Percentiles rank a stretch among this genome's conserved stretches.
Evolutionary conservation across 2,113 vertebrate genomes (phyloP).

Genomic region (Spilogale gracilis): DNA sequence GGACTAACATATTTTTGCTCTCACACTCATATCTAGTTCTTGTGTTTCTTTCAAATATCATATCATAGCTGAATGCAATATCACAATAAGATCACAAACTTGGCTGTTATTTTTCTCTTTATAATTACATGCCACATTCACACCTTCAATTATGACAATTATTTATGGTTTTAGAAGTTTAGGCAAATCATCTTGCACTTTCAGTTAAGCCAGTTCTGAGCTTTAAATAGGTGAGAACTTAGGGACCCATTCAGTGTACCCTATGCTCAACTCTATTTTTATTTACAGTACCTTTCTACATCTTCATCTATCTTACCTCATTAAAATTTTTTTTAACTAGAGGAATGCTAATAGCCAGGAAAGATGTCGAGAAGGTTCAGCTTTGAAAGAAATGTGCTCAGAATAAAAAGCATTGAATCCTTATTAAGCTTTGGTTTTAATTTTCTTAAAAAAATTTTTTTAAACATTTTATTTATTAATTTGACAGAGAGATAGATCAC

Average conservation of each 20-base stretch:
- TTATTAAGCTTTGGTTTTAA: background rate
- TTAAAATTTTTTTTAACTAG: background rate
- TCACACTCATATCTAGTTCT: background rate
- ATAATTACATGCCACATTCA: constrained; percentile 4
- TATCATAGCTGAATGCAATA: background rate
- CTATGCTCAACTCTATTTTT: background rate
- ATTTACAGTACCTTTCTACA: background rate
- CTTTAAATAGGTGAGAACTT: background rate
- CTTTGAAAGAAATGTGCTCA: background rate
- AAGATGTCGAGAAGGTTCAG: background rate
- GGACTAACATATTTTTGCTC: background rate
- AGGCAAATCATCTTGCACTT: constrained; percentile 5
- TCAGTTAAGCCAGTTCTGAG: background rate
- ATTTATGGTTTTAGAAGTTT: constrained; percentile 15
- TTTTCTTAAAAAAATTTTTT: background rate
- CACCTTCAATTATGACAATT: background rate
- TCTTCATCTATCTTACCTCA: background rate
- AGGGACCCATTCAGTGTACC: background rate
- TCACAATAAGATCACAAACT: background rate
- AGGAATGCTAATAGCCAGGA: background rate
- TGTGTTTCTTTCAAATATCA: background rate
- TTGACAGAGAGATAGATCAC: too few relatives aligned
- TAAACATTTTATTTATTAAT: too few relatives aligned
- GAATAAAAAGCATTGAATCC: background rate
- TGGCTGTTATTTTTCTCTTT: background rate